Evolutionary conservation across 2,797 vertebrate genomes (phyloP).

Genomic region (Betta splendens): DNA sequence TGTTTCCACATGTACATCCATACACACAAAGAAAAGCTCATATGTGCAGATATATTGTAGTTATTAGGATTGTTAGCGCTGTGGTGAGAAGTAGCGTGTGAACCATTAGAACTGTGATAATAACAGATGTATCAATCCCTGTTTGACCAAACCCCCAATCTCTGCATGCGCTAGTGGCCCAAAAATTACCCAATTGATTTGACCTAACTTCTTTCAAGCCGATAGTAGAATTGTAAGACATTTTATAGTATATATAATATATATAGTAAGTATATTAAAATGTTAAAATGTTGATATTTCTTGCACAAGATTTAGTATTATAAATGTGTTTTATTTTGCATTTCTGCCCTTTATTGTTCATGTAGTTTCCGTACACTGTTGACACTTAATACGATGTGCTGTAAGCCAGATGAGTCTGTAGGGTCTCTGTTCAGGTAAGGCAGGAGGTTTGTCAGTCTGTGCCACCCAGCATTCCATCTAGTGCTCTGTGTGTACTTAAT

Average conservation of each 20-base stretch:
- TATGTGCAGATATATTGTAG: no score
- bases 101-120: neutral
- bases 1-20: no score
- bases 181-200: neutral
- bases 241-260: no score
- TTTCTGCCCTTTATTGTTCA: constrained; percentile 15
- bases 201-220: neutral
- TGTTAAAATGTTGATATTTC: neutral
- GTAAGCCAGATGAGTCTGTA: neutral
- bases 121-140: no score
- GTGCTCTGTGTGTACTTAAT: neutral
- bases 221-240: neutral
- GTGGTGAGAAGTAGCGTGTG: neutral
- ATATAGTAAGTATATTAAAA: no score
- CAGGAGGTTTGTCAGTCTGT: neutral
- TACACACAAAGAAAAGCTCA: no score
- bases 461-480: neutral
- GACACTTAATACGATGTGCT: neutral
- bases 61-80: neutral
- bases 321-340: constrained; percentile 1
- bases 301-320: neutral
- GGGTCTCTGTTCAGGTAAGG: neutral
- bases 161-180: neutral
- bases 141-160: neutral
- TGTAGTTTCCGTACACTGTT: neutral